These are phyloP conservation scores for Ecliptopera silaceata DNA, from an alignment of 2,888 invertebrate species.

Conservation along the genomic window DNA sequence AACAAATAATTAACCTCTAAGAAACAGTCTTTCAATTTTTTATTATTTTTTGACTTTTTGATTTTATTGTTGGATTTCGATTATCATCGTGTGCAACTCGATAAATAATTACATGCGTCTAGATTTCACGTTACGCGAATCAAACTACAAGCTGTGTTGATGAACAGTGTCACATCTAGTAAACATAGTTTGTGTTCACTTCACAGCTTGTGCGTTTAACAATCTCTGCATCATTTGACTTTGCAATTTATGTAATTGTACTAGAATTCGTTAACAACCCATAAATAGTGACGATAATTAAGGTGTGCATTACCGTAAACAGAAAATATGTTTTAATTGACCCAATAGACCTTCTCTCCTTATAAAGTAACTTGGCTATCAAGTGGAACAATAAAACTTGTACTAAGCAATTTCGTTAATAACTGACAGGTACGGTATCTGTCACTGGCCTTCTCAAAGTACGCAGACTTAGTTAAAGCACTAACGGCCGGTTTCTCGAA, in stretches of 20 bases:
- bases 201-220: conserved; percentile 35
- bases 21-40: too few species aligned
- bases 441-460: too few species aligned
- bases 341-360: conserved; percentile 23
- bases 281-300: conserved; percentile 27
- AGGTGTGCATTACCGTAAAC: conserved; percentile 13
- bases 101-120: too few species aligned
- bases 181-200: conserved; percentile 29
- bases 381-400: not conserved
- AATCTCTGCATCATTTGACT: conserved; percentile 54
- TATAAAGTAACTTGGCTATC: conserved; percentile 6
- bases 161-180: conserved; percentile 47
- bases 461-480: too few species aligned
- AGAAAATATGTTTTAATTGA: conserved; percentile 39
- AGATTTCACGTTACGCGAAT: too few species aligned
- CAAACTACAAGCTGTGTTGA: too few species aligned
- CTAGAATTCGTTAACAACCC: conserved; percentile 39
- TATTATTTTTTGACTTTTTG: too few species aligned
- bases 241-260: conserved; percentile 36
- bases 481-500: too few species aligned
- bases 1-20: too few species aligned
- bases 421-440: too few species aligned
- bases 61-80: too few species aligned
- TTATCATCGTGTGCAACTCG: too few species aligned
- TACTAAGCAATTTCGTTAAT: not conserved